Conservation (phyloP, 2,888 invertebrate species). For the Psococerastis gibbosa region DNA sequence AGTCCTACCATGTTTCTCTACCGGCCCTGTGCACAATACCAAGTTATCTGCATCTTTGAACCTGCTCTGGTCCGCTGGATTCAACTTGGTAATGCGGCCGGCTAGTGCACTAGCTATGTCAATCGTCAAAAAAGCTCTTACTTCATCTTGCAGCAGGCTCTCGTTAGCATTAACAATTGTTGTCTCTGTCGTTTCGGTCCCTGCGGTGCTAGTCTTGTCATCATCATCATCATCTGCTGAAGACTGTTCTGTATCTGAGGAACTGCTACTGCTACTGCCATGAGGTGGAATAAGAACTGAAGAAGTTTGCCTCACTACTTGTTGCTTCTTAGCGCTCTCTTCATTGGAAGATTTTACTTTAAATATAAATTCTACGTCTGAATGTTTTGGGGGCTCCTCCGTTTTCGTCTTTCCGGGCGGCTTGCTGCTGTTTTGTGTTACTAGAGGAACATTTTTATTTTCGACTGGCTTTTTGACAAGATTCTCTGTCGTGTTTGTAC, state of each 20-base stretch:
- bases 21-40: too few relatives aligned
- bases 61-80: too few relatives aligned
- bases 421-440: conserved; percentile 3
- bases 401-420: conserved; percentile 20
- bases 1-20: too few relatives aligned
- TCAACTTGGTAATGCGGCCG: too few relatives aligned
- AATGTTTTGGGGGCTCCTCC: conserved; percentile 25
- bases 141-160: conserved; percentile 32
- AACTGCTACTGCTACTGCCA: conserved; percentile 4
- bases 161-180: conserved; percentile 41
- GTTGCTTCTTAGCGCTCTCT: conserved; percentile 1
- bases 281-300: conserved; percentile 7
- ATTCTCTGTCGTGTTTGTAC: conserved; percentile 3
- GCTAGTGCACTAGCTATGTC: too few relatives aligned
- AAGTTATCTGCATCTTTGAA: too few relatives aligned
- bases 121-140: too few relatives aligned
- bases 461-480: not conserved
- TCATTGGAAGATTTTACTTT: conserved; percentile 25
- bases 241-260: conserved; percentile 24
- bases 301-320: conserved; percentile 24
- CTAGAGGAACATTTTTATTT: not conserved
- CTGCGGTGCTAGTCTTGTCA: conserved; percentile 32
- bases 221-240: conserved; percentile 29
- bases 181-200: conserved; percentile 48
- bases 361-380: conserved; percentile 41